phyloP scores from a whole-genome alignment of 2,797 vertebrate species.

The Tokudaia tokunoshimensis region DNA sequence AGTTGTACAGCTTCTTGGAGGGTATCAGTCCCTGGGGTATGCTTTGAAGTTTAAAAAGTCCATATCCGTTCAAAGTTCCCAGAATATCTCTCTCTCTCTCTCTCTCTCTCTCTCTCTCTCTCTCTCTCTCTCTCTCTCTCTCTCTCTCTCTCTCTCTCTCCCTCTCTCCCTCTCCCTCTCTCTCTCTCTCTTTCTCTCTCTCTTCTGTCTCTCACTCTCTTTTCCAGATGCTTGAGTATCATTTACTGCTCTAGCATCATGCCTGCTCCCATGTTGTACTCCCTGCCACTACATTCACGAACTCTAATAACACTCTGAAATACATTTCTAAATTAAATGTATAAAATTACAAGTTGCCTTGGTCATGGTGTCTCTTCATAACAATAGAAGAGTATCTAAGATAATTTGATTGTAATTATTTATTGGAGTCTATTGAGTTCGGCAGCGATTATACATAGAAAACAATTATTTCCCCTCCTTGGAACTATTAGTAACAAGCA shows the following conservation, averaged over 20 bases:
- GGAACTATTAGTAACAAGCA: background rate
- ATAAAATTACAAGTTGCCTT: background rate
- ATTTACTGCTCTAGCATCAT: background rate
- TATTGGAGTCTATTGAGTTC: background rate
- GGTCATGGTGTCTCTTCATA: background rate
- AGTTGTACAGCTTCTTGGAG: background rate
- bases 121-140: too few relatives aligned
- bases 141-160: too few relatives aligned
- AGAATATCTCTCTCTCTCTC: too few relatives aligned
- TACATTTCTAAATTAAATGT: background rate
- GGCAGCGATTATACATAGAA: background rate
- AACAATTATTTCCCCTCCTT: background rate
- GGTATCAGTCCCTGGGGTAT: background rate
- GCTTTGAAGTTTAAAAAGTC: background rate
- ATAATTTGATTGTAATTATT: background rate
- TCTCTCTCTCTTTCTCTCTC: fast-evolving
- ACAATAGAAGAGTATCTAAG: background rate
- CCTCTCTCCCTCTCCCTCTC: fast-evolving
- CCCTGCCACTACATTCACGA: background rate
- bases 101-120: too few relatives aligned
- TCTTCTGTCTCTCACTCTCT: too few relatives aligned
- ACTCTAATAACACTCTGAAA: background rate
- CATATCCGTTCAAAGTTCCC: background rate
- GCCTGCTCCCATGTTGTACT: background rate
- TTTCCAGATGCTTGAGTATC: background rate